Percentiles rank a stretch among this genome's conserved stretches.
These are phyloP conservation scores for Labroides dimidiatus DNA, from an alignment of 2,797 vertebrate species.

Conservation along the genomic window DNA sequence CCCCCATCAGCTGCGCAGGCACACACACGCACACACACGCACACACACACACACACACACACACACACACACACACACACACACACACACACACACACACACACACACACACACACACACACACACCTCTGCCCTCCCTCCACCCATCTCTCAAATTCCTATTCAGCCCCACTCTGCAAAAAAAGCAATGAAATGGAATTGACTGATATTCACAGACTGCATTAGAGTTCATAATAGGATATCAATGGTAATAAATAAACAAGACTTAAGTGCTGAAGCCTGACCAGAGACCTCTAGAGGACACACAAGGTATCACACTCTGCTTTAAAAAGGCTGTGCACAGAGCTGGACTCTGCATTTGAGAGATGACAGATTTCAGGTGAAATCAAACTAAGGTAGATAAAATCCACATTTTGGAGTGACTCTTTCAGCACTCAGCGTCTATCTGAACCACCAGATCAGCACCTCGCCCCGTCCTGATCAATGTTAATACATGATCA, in stretches of 20 bases:
- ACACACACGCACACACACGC: background rate
- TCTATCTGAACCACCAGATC: background rate
- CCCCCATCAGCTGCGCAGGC: slow-evolving; percentile 45
- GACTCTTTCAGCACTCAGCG: background rate
- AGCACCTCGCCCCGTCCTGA: no score
- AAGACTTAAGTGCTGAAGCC: slow-evolving; percentile 30
- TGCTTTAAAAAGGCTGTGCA: background rate
- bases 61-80: no score
- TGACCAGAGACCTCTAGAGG: slow-evolving; percentile 36
- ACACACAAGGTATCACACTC: slow-evolving; percentile 11
- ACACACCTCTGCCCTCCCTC: background rate
- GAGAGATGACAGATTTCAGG: background rate
- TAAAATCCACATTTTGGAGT: background rate
- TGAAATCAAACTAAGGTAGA: background rate
- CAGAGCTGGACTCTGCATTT: background rate
- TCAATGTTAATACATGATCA: no score
- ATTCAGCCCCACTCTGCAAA: slow-evolving; percentile 65
- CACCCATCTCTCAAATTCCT: slow-evolving; percentile 46
- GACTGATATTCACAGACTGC: slow-evolving; percentile 68
- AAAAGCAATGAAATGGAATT: slow-evolving; percentile 74
- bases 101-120: no score
- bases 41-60: no score
- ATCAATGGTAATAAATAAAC: slow-evolving; percentile 71
- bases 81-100: no score
- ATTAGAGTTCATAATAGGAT: slow-evolving; percentile 70